Conservation (phyloP, 2,113 vertebrate species). For the Sceloporus tristichus region DNA sequence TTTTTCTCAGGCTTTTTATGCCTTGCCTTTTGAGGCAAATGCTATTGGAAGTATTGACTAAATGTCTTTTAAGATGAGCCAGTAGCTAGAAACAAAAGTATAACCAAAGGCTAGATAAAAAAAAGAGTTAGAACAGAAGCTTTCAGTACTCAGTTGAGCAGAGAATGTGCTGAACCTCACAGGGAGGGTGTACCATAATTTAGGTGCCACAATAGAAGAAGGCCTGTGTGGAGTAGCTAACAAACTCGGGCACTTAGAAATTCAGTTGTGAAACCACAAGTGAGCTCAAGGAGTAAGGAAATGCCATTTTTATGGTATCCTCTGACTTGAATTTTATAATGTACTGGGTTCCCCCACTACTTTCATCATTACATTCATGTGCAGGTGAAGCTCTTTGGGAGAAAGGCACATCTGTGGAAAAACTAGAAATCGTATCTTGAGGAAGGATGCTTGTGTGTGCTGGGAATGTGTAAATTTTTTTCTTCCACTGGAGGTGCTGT, state of each 20-base stretch:
- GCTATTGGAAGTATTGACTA: too few relatives aligned
- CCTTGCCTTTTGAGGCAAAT: too few relatives aligned
- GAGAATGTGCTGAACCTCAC: too few relatives aligned
- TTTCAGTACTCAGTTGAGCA: too few relatives aligned
- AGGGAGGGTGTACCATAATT: too few relatives aligned
- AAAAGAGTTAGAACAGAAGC: too few relatives aligned
- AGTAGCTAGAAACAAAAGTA: neutral
- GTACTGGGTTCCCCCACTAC: too few relatives aligned
- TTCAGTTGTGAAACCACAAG: neutral
- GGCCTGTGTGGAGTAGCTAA: too few relatives aligned
- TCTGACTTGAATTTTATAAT: neutral
- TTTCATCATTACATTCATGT: neutral
- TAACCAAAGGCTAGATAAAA: neutral
- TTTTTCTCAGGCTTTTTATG: too few relatives aligned
- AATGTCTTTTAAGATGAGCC: neutral
- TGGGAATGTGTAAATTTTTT: neutral
- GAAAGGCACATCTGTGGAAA: neutral
- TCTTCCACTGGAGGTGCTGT: neutral
- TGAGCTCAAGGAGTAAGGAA: neutral
- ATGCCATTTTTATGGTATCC: neutral
- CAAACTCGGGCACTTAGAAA: too few relatives aligned
- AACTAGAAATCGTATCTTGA: neutral
- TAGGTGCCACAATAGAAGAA: too few relatives aligned
- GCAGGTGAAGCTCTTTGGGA: neutral
- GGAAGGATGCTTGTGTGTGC: neutral